Evolutionary conservation across 2,888 invertebrate species (phyloP).

Genomic region (Troilus luridus): DNA sequence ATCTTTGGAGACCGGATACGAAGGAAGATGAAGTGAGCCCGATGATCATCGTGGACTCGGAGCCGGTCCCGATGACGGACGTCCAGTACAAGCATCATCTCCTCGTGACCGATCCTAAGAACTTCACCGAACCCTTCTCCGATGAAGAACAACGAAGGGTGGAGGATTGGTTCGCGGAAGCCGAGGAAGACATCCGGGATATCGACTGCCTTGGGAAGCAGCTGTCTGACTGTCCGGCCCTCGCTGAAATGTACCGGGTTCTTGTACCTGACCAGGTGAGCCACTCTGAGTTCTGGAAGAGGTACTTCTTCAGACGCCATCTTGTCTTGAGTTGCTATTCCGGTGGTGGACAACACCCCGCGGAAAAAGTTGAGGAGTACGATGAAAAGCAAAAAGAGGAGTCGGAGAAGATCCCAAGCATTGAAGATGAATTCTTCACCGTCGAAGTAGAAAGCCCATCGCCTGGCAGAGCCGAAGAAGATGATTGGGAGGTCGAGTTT

Average conservation of each 20-base stretch:
- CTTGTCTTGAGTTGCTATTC: background rate
- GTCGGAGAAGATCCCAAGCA: background rate
- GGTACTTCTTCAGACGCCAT: background rate
- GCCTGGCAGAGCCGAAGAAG: background rate
- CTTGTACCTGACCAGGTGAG: background rate
- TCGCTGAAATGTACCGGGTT: background rate
- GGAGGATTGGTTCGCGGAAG: background rate
- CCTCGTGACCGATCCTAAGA: background rate
- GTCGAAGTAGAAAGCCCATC: background rate
- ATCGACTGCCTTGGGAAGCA: background rate
- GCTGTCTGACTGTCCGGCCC: background rate
- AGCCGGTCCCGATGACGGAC: background rate
- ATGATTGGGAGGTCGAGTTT: background rate
- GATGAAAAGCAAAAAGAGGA: background rate
- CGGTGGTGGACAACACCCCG: background rate
- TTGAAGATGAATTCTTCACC: background rate
- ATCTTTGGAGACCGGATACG: background rate
- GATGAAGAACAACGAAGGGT: background rate
- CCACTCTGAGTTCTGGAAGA: slow-evolving; percentile 39
- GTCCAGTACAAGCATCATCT: background rate
- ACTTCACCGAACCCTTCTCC: background rate
- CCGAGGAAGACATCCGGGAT: no score
- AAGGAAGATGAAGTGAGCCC: background rate
- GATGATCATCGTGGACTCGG: background rate
- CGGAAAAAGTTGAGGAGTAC: background rate